Percentiles rank a stretch among this genome's conserved stretches.
Evolutionary conservation across 2,113 vertebrate species (phyloP).

Genomic region (Trichechus manatus): DNA sequence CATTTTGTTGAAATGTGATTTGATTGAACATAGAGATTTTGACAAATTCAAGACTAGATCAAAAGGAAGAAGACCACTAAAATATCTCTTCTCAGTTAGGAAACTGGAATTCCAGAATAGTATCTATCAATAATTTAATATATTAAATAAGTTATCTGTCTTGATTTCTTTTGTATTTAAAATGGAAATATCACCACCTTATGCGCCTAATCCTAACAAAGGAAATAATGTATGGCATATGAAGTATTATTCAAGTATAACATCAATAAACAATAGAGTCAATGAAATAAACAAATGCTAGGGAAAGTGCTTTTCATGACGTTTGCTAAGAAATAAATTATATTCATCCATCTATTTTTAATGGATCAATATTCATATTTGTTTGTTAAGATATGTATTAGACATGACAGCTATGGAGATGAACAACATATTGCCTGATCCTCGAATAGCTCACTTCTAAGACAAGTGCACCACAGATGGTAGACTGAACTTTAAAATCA

Average conservation of each 20-base stretch:
- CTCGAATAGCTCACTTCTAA: background rate
- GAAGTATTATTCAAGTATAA: background rate
- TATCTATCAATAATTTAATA: slow-evolving; percentile 14
- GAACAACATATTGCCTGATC: background rate
- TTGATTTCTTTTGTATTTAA: slow-evolving; percentile 49
- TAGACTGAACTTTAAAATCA: slow-evolving; percentile 6
- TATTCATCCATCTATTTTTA: background rate
- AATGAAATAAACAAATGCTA: background rate
- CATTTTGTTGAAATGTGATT: background rate
- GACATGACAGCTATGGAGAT: background rate
- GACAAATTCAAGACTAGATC: background rate
- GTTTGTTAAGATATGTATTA: background rate
- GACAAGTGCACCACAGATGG: background rate
- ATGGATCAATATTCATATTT: background rate
- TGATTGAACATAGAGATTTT: slow-evolving; percentile 7
- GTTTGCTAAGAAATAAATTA: background rate
- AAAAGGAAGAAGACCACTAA: background rate
- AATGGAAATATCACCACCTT: background rate
- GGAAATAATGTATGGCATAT: background rate
- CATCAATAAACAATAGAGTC: background rate
- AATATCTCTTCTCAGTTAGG: background rate
- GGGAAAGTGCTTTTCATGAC: background rate
- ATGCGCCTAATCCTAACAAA: background rate
- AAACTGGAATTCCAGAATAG: background rate
- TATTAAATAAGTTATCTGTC: background rate